A percentile compares a stretch with the other conserved stretches of the same genome.
Evolutionary conservation across 64 coral and sea anemone genomes (phyloP).

Genomic region (Porites australiensis): DNA sequence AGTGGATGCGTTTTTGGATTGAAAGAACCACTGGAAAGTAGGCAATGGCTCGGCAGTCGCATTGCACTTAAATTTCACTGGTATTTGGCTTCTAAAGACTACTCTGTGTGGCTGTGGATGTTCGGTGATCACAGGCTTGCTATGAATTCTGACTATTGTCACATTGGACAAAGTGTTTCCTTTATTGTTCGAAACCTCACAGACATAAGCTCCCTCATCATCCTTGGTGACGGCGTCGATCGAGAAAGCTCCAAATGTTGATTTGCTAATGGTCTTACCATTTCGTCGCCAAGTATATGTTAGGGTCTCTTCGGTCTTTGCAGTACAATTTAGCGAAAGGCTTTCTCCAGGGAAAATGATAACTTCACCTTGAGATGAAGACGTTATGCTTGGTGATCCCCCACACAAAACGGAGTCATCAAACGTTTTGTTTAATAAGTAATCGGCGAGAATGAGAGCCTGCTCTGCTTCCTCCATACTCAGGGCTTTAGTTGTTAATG

Average conservation of each 20-base stretch:
- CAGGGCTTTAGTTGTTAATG: not conserved
- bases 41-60: constrained; percentile 43
- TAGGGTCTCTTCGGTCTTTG: not conserved
- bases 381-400: not conserved
- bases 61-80: constrained; percentile 33
- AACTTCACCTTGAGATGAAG: not conserved
- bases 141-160: constrained; percentile 11
- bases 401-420: constrained; percentile 38
- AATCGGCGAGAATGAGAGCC: not conserved
- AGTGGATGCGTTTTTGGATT: constrained; percentile 15
- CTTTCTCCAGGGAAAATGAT: constrained; percentile 13
- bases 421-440: not conserved
- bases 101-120: constrained; percentile 35
- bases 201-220: constrained; percentile 35
- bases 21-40: constrained; percentile 42
- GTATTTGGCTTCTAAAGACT: not conserved
- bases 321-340: constrained; percentile 11
- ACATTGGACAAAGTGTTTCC: constrained; percentile 25
- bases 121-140: constrained; percentile 23
- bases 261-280: not conserved
- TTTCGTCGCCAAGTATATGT: constrained; percentile 38
- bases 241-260: constrained; percentile 32
- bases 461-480: not conserved
- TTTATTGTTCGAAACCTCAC: constrained; percentile 52
- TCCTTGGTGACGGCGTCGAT: not conserved